phyloP scores from a whole-genome alignment of 2,113 vertebrate genomes.

The Neotoma lepida region DNA sequence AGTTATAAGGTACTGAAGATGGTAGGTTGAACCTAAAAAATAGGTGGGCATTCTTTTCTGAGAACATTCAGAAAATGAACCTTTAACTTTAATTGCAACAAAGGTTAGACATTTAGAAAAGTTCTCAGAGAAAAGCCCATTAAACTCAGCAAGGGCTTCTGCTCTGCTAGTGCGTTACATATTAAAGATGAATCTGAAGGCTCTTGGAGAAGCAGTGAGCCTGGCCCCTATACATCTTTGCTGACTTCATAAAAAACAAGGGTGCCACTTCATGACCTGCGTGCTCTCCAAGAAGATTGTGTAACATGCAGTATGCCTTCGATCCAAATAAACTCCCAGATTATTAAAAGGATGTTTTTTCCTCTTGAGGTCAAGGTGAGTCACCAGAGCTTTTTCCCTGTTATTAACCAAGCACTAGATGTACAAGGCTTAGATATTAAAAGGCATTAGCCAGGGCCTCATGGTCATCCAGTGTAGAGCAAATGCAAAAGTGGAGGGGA shows the following conservation, averaged over 20 bases:
- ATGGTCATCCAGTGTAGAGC: constrained; percentile 63
- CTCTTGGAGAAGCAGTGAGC: constrained; percentile 53
- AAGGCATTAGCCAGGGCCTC: constrained; percentile 76
- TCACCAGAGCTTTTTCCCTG: constrained; percentile 71
- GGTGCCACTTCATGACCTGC: constrained; percentile 64
- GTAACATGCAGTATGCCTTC: constrained; percentile 74
- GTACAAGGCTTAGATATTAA: constrained; percentile 79
- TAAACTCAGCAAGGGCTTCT: constrained; percentile 62
- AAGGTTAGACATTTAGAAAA: constrained; percentile 60
- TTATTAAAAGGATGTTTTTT: constrained; percentile 81
- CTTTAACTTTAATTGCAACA: constrained; percentile 64
- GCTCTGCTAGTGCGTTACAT: constrained; percentile 64
- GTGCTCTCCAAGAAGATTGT: constrained; percentile 73
- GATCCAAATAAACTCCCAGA: constrained; percentile 80
- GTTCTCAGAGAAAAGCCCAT: constrained; percentile 62
- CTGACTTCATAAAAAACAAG: constrained; percentile 79
- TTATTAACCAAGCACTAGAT: constrained; percentile 79
- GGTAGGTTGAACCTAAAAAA: constrained; percentile 17
- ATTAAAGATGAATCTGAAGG: constrained; percentile 75
- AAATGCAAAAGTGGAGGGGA: constrained; percentile 72
- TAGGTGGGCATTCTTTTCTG: not conserved
- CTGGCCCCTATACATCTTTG: constrained; percentile 68
- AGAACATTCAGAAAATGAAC: constrained; percentile 58
- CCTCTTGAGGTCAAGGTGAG: constrained; percentile 76
- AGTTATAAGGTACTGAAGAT: not conserved